A percentile compares a stretch with the other conserved stretches of the same genome.
Conservation (phyloP, 2,888 invertebrate species). For the Sesia bembeciformis region DNA sequence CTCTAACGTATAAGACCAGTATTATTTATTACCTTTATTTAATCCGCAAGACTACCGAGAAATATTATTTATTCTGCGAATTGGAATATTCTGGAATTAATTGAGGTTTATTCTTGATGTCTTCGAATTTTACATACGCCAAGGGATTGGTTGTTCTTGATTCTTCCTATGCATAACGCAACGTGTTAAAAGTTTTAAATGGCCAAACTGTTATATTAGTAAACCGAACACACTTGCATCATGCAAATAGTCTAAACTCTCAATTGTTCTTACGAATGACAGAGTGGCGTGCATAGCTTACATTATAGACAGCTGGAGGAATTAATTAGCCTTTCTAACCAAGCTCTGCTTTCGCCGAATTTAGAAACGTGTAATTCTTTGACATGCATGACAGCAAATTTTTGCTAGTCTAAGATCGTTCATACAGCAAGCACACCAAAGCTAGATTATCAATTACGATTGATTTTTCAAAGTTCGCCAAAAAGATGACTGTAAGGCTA, state of each 20-base stretch:
- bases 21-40: too few relatives aligned
- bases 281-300: slow-evolving; percentile 32
- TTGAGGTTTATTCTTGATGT: too few relatives aligned
- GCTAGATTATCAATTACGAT: background rate
- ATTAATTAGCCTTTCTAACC: slow-evolving; percentile 38
- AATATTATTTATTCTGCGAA: too few relatives aligned
- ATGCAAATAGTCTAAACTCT: slow-evolving; percentile 7
- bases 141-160: too few relatives aligned
- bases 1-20: too few relatives aligned
- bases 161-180: too few relatives aligned
- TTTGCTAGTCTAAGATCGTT: background rate
- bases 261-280: slow-evolving; percentile 21
- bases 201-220: too few relatives aligned
- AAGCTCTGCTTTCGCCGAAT: slow-evolving; percentile 39
- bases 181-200: too few relatives aligned
- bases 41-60: too few relatives aligned
- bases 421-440: background rate
- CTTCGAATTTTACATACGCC: too few relatives aligned
- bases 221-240: background rate
- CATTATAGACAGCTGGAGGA: slow-evolving; percentile 15
- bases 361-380: slow-evolving; percentile 14
- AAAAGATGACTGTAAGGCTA: too few relatives aligned
- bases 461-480: background rate
- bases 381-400: background rate
- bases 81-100: too few relatives aligned